phyloP scores from a whole-genome alignment of 1,140 invertebrate genomes.

The Drosophila miranda region DNA sequence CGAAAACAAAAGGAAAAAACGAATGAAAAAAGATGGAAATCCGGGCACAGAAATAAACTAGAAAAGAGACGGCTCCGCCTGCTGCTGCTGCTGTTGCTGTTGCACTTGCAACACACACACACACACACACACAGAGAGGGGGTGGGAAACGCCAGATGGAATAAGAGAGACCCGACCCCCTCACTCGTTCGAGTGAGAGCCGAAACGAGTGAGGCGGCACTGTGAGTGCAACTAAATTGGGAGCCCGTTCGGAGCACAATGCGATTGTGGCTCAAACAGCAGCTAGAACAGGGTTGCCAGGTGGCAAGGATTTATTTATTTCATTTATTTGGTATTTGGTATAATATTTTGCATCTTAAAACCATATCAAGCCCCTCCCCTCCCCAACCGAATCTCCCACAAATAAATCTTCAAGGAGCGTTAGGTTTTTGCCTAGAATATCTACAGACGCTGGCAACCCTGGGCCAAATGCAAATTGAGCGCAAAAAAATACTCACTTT shows the following conservation, averaged over 20 bases:
- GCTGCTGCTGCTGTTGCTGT: conserved; percentile 33
- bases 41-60: conserved; percentile 70
- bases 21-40: conserved; percentile 38
- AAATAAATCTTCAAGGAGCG: too few species aligned
- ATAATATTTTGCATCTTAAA: too few species aligned
- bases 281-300: conserved; percentile 38
- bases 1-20: conserved; percentile 29
- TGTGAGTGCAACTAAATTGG: conserved; percentile 22
- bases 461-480: conserved; percentile 34
- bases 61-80: conserved; percentile 72
- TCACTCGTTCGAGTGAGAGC: conserved; percentile 43
- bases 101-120: conserved; percentile 10
- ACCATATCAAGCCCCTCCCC: too few species aligned
- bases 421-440: too few species aligned
- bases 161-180: background rate
- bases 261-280: conserved; percentile 10
- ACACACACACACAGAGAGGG: conserved; percentile 2
- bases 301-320: background rate
- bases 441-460: conserved; percentile 14
- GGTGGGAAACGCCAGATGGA: background rate
- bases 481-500: conserved; percentile 17
- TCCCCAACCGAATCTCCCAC: too few species aligned
- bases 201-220: conserved; percentile 13
- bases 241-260: conserved; percentile 8
- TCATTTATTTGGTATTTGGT: too few species aligned